Base-by-base conservation (phyloP, 2,797 vertebrate species). In the Rhinatrema bivittatum region DNA sequence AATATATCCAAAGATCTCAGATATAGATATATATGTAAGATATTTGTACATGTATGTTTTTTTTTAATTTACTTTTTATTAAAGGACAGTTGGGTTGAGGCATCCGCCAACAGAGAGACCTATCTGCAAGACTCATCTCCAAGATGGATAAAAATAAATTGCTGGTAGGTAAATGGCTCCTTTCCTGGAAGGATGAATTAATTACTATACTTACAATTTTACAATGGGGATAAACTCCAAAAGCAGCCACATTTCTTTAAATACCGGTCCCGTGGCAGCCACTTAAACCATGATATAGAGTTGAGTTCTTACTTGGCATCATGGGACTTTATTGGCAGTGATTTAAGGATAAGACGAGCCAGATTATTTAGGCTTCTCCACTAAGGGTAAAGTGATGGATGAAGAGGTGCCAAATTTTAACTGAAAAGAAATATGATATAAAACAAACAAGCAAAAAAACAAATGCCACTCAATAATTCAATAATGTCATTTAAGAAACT, bases 51-150 rank as follows among this genome's bases (percentile, higher is more conserved):
- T 1, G 4, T 1, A 0, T 3, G 42, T 24, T 21, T 21, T 53
- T 48, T 10, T 21, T 43, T 35, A 12, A 7, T 37, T 40, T n/a
- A n/a, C n/a, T n/a, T n/a, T n/a, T n/a, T n/a, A n/a, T 13, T 10
- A 12, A 16, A 29, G 14, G 5, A 5, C 4, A 18, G n/a, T n/a
- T 13, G 16, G 28, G 32, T 20, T 25, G 5, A 16, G 21, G 13
- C 2, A n/a, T 10, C 16, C 28, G 58, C 5, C 2, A 11, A 4
- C 1, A n/a, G 25, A 25, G 35, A 22, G 8, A 3, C 4, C 14
- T n/a, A 34, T 16, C 17, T n/a, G 5, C n/a, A 28, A 6, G 2
- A n/a, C n/a, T n/a, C n/a, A n/a, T n/a, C n/a, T n/a, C n/a, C n/a
- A n/a, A n/a, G n/a, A n/a, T n/a, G n/a, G n/a, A n/a, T n/a, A n/a